These are phyloP conservation scores for Rhinogobio ventralis DNA, from an alignment of 2,797 vertebrate species.

Conservation along the genomic window DNA sequence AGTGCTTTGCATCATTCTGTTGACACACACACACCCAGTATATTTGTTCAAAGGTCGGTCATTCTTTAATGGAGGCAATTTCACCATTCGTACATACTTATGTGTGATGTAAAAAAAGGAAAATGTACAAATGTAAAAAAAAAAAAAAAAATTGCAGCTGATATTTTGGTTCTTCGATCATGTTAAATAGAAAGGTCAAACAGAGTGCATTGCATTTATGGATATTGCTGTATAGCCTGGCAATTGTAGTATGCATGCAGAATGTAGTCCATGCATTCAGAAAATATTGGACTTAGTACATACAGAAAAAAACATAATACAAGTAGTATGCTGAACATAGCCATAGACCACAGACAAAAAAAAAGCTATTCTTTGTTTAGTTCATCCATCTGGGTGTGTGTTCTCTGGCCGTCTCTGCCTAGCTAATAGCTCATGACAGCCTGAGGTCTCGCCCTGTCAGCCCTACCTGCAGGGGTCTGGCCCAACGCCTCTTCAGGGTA, in stretches of 20 bases:
- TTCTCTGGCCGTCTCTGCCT: constrained; percentile 23
- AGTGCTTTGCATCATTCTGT: neutral
- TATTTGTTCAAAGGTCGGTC: constrained; percentile 30
- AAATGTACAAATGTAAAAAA: neutral
- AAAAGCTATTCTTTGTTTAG: neutral
- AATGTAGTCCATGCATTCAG: neutral
- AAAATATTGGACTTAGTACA: neutral
- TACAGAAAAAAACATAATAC: neutral
- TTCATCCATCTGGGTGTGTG: constrained; percentile 42
- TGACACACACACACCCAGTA: neutral
- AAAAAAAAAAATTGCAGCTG: neutral
- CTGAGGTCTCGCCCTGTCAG: constrained; percentile 57
- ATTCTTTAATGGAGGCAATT: constrained; percentile 1
- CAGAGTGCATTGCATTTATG: neutral
- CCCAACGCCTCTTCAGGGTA: constrained; percentile 45
- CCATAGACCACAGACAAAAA: neutral
- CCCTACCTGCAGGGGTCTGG: constrained; percentile 59
- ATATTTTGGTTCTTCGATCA: neutral
- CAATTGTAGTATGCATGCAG: neutral
- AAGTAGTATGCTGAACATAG: neutral
- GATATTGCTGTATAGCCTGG: neutral
- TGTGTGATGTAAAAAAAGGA: neutral
- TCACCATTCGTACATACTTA: neutral
- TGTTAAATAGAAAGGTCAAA: neutral
- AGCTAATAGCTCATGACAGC: constrained; percentile 63